phyloP scores from a whole-genome alignment of 2,113 vertebrate genomes.

The Notechis scutatus region DNA sequence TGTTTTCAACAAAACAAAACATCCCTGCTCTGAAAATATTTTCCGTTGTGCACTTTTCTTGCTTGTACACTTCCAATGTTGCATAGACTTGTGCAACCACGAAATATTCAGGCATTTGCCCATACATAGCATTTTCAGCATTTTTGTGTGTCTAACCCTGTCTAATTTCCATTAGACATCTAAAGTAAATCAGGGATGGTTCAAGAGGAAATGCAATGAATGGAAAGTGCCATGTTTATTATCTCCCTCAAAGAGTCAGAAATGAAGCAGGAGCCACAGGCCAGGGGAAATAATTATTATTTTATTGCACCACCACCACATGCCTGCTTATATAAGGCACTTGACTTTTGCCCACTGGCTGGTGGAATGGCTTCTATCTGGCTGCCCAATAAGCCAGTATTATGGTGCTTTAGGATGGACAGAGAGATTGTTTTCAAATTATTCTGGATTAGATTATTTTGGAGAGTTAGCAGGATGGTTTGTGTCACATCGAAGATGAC shows the following conservation, averaged over 20 bases:
- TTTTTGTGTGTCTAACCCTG: not conserved
- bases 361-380: not conserved
- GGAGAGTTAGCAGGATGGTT: not conserved
- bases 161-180: not conserved
- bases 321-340: not conserved
- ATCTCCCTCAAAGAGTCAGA: not conserved
- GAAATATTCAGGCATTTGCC: not conserved
- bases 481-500: not conserved
- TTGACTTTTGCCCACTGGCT: not conserved
- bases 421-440: not conserved
- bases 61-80: not conserved
- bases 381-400: not conserved
- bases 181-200: not conserved
- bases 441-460: not conserved
- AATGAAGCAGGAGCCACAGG: not conserved
- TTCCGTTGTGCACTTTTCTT: conserved; percentile 20
- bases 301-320: not conserved
- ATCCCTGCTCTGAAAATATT: conserved; percentile 10
- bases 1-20: conserved; percentile 37
- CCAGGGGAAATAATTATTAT: not conserved
- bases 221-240: not conserved
- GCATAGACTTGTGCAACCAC: not conserved
- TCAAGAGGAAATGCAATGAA: not conserved
- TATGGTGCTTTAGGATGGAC: not conserved
- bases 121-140: not conserved